A percentile compares a stretch with the other conserved stretches of the same genome.
phyloP scores from a whole-genome alignment of 2,797 vertebrate genomes.

The Dicrostonyx torquatus region DNA sequence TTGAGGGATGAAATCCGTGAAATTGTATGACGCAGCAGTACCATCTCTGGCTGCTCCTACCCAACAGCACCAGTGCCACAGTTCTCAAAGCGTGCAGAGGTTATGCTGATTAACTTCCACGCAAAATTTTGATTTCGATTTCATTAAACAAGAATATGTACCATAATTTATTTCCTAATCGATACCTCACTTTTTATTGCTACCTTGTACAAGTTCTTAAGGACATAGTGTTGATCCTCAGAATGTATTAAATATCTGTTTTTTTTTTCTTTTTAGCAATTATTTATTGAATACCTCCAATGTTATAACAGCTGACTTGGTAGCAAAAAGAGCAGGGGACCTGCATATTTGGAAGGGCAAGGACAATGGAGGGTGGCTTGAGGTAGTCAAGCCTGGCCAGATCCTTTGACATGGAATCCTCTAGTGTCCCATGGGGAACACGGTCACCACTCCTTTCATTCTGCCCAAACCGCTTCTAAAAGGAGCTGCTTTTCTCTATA shows the following conservation, averaged over 20 bases:
- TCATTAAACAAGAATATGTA: constrained; percentile 37
- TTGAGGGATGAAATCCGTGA: constrained; percentile 12
- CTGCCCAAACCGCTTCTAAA: not conserved
- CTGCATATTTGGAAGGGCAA: not conserved
- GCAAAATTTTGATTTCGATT: constrained; percentile 41
- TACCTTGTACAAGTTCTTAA: constrained; percentile 32
- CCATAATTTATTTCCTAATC: constrained; percentile 9
- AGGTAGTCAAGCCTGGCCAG: constrained; percentile 21
- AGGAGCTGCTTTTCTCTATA: constrained; percentile 10
- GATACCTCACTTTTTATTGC: not conserved
- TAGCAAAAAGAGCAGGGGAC: not conserved
- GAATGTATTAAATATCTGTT: constrained; percentile 1
- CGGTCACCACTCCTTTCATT: constrained; percentile 4
- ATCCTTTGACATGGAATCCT: constrained; percentile 40
- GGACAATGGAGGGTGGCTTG: not conserved
- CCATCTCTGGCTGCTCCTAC: too few species aligned
- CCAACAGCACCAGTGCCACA: not conserved
- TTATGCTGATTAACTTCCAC: not conserved
- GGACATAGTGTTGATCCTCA: constrained; percentile 11
- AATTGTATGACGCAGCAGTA: not conserved
- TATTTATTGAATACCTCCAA: not conserved
- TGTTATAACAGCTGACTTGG: not conserved
- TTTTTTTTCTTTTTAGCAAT: constrained; percentile 1
- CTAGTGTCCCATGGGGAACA: not conserved
- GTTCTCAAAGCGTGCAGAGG: constrained; percentile 5